A percentile compares a stretch with the other conserved stretches of the same genome.
These are phyloP conservation scores for Luehdorfia chinensis DNA, from an alignment of 1,140 invertebrate species.

Conservation along the genomic window DNA sequence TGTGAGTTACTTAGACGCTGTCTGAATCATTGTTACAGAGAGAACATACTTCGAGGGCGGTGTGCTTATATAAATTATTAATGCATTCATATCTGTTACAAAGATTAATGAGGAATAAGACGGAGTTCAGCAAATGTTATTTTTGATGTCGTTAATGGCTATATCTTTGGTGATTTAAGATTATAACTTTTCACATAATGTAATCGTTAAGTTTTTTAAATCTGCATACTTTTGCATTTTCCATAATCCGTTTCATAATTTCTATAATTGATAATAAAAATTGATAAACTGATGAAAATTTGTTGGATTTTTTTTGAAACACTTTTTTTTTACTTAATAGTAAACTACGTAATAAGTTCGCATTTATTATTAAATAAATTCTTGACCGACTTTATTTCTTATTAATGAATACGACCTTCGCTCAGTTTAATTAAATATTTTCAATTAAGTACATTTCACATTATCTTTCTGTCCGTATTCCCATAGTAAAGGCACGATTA, in stretches of 20 bases:
- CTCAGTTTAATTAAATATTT: conserved; percentile 13
- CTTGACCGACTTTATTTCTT: background rate
- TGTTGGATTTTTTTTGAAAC: too few relatives aligned
- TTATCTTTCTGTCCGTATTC: conserved; percentile 5
- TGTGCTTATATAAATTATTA: conserved; percentile 15
- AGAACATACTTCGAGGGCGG: conserved; percentile 11
- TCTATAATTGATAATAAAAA: too few relatives aligned
- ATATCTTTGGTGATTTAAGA: background rate
- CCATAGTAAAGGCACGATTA: background rate
- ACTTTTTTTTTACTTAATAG: too few relatives aligned
- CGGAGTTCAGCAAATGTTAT: background rate
- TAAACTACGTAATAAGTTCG: too few relatives aligned
- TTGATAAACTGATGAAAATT: too few relatives aligned
- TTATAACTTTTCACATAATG: too few relatives aligned
- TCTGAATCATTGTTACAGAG: conserved; percentile 16
- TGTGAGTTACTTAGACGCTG: conserved; percentile 7
- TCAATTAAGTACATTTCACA: conserved; percentile 10
- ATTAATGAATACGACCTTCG: conserved; percentile 4
- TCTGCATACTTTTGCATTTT: too few relatives aligned
- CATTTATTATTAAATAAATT: conserved; percentile 7
- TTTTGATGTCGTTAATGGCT: background rate
- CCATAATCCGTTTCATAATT: too few relatives aligned
- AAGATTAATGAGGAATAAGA: conserved; percentile 9
- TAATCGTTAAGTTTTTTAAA: too few relatives aligned
- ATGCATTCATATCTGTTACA: conserved; percentile 13